Percentiles rank a stretch among this genome's conserved stretches.
These are phyloP conservation scores for Xiphophorus maculatus DNA, from an alignment of 2,113 vertebrate genomes.

Conservation along the genomic window DNA sequence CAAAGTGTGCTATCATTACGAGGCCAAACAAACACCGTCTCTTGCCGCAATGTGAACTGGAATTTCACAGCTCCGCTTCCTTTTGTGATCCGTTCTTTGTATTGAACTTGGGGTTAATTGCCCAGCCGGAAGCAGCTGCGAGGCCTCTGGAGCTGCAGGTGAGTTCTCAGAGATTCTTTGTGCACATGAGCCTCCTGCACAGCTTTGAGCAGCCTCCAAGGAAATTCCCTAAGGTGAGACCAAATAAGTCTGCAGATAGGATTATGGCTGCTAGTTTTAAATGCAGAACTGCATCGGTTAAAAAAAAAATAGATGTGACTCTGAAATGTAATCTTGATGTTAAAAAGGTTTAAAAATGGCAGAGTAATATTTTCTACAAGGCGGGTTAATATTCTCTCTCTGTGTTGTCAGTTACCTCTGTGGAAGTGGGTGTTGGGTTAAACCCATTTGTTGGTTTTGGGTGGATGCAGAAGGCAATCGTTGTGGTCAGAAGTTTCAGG, in stretches of 20 bases:
- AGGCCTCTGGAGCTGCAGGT: constrained; percentile 66
- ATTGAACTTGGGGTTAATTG: constrained; percentile 63
- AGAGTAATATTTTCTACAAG: no score
- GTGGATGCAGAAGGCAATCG: constrained; percentile 40
- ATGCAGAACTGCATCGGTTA: no score
- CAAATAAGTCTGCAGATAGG: constrained; percentile 2
- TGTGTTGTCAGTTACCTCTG: constrained; percentile 34
- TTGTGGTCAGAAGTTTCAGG: constrained; percentile 18
- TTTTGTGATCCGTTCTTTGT: constrained; percentile 32
- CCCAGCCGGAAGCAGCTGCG: constrained; percentile 50
- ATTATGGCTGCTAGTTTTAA: neutral
- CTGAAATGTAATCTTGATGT: no score
- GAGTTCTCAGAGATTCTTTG: constrained; percentile 52
- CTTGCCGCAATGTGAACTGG: constrained; percentile 1
- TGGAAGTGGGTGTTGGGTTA: constrained; percentile 19
- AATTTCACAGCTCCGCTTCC: constrained; percentile 29
- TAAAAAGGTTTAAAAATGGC: no score
- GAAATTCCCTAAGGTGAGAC: constrained; percentile 39
- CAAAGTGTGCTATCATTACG: constrained; percentile 31
- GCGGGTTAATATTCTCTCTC: neutral
- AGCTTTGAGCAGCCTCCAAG: constrained; percentile 59
- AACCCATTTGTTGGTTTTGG: constrained; percentile 57
- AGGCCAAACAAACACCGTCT: constrained; percentile 14
- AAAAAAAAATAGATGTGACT: no score
- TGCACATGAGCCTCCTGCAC: constrained; percentile 54